Percentiles rank a stretch among this genome's conserved stretches.
Conservation (phyloP, 2,797 vertebrate genomes). For the Paramormyrops hopkinsi region DNA sequence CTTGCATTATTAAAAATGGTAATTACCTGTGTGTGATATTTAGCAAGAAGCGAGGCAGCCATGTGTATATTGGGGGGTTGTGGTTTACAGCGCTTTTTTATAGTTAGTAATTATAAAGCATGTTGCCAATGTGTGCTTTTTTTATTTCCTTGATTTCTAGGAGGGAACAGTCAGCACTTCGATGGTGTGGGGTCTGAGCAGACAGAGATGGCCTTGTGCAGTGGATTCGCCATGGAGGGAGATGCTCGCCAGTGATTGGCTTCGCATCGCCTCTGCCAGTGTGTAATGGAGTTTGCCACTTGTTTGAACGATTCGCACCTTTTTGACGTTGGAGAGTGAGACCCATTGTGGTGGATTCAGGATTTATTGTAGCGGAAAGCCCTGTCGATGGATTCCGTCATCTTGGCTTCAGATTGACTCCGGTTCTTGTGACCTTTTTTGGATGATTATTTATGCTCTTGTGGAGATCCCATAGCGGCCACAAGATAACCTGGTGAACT, state of each 20-base stretch:
- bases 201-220: constrained; percentile 46
- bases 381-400: constrained; percentile 39
- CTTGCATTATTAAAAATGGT: constrained; percentile 38
- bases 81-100: neutral
- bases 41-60: neutral
- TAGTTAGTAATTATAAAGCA: constrained; percentile 30
- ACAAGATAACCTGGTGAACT: constrained; percentile 63
- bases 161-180: constrained; percentile 48
- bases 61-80: neutral
- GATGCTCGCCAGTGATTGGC: constrained; percentile 48
- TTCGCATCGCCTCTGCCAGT: constrained; percentile 50
- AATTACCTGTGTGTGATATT: constrained; percentile 29
- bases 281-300: constrained; percentile 41
- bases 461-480: constrained; percentile 57
- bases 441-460: constrained; percentile 57
- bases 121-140: constrained; percentile 50
- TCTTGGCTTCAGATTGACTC: constrained; percentile 36
- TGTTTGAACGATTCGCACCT: constrained; percentile 33
- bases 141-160: constrained; percentile 46
- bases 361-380: constrained; percentile 42
- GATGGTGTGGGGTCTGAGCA: constrained; percentile 37
- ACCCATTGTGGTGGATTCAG: constrained; percentile 47
- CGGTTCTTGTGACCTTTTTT: constrained; percentile 44
- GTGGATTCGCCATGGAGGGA: constrained; percentile 45
- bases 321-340: constrained; percentile 9